Evolutionary conservation across 2,888 invertebrate species (phyloP).

Genomic region (Synergus umbraculus): DNA sequence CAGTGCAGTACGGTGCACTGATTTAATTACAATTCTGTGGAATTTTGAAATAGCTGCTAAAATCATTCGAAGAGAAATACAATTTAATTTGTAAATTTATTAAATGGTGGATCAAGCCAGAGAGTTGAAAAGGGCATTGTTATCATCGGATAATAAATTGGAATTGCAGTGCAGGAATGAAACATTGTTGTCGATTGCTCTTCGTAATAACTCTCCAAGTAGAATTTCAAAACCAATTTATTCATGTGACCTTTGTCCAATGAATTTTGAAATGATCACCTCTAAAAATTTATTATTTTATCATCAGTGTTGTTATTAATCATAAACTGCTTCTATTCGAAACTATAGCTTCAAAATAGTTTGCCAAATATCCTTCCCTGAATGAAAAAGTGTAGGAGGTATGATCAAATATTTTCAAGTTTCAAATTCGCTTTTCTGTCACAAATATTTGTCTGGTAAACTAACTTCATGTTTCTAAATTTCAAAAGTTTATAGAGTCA

Average conservation of each 20-base stretch:
- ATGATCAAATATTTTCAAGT: too few relatives aligned
- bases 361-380: too few relatives aligned
- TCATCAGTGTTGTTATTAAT: not conserved
- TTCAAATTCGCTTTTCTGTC: too few relatives aligned
- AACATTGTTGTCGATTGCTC: slow-evolving; percentile 19
- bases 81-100: slow-evolving; percentile 24
- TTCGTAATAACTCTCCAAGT: slow-evolving; percentile 6
- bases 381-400: too few relatives aligned
- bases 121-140: slow-evolving; percentile 39
- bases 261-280: not conserved
- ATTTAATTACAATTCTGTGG: not conserved
- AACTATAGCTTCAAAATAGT: too few relatives aligned
- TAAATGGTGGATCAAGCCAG: slow-evolving; percentile 28
- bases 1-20: too few relatives aligned
- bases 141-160: slow-evolving; percentile 32
- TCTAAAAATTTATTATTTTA: not conserved
- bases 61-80: slow-evolving; percentile 22
- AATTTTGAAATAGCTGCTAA: not conserved
- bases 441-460: not conserved
- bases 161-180: slow-evolving; percentile 8
- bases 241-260: not conserved
- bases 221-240: slow-evolving; percentile 32
- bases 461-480: not conserved
- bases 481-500: not conserved
- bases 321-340: not conserved